These are phyloP conservation scores for Symphodus melops DNA, from an alignment of 2,113 vertebrate genomes.

Conservation along the genomic window DNA sequence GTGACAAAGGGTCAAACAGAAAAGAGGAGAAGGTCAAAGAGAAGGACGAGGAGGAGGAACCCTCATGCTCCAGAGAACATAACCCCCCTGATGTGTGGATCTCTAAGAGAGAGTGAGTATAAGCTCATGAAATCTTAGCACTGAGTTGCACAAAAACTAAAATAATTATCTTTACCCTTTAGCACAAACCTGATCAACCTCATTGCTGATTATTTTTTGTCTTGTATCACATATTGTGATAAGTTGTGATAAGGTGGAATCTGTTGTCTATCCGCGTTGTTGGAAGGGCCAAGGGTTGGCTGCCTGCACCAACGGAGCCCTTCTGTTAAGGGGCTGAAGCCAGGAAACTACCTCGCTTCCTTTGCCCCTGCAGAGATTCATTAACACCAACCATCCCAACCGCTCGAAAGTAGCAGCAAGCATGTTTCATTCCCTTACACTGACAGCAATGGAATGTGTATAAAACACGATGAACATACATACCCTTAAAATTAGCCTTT, in stretches of 20 bases:
- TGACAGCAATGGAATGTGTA: neutral
- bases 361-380: constrained; percentile 65
- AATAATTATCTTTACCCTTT: constrained; percentile 8
- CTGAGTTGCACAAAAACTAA: neutral
- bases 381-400: constrained; percentile 65
- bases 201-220: constrained; percentile 20
- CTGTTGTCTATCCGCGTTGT: constrained; percentile 64
- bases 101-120: constrained; percentile 91
- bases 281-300: constrained; percentile 61
- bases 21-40: constrained; percentile 38
- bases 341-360: constrained; percentile 77
- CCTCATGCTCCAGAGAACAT: constrained; percentile 82
- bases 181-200: neutral
- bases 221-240: constrained; percentile 47
- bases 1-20: constrained; percentile 23
- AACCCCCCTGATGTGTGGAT: constrained; percentile 87
- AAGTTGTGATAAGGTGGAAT: constrained; percentile 64
- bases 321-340: constrained; percentile 71
- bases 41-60: constrained; percentile 80
- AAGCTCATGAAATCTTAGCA: neutral
- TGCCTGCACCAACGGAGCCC: constrained; percentile 72
- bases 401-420: constrained; percentile 49
- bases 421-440: constrained; percentile 5
- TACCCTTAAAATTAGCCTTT: neutral
- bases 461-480: neutral